These are phyloP conservation scores for Smutsia gigantea DNA, from an alignment of 2,797 vertebrate genomes.

Conservation along the genomic window DNA sequence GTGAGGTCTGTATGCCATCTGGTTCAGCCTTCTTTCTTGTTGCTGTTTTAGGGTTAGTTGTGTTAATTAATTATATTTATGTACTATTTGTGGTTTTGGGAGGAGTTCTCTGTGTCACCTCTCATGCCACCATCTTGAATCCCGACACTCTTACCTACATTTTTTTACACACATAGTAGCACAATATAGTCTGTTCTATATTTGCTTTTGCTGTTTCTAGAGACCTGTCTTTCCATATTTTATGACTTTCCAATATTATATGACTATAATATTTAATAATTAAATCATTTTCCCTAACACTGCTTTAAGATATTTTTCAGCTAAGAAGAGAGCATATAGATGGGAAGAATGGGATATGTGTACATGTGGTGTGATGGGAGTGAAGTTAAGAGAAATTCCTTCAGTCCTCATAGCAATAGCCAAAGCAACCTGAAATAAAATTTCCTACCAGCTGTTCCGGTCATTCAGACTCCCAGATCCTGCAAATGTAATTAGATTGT, in stretches of 20 bases:
- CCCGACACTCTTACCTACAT: not conserved
- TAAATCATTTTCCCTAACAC: not conserved
- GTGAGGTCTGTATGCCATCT: no score
- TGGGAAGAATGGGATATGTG: not conserved
- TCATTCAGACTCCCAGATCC: not conserved
- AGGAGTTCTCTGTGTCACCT: no score
- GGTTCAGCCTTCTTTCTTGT: no score
- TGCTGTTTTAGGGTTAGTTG: no score
- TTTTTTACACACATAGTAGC: not conserved
- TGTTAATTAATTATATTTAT: no score
- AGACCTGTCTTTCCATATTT: slow-evolving; percentile 1
- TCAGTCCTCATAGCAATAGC: slow-evolving; percentile 12
- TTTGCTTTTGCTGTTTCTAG: not conserved
- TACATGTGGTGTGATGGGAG: not conserved
- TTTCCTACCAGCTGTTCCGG: not conserved
- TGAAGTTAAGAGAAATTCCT: not conserved
- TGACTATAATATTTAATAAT: not conserved
- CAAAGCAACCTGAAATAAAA: not conserved
- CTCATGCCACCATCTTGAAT: no score
- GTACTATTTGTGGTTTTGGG: no score
- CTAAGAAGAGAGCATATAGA: not conserved
- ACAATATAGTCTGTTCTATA: not conserved
- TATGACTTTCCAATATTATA: not conserved
- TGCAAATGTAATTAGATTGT: not conserved
- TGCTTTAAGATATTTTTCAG: not conserved